Evolutionary conservation across 2,113 vertebrate species (phyloP).

Genomic region (Etheostoma spectabile): DNA sequence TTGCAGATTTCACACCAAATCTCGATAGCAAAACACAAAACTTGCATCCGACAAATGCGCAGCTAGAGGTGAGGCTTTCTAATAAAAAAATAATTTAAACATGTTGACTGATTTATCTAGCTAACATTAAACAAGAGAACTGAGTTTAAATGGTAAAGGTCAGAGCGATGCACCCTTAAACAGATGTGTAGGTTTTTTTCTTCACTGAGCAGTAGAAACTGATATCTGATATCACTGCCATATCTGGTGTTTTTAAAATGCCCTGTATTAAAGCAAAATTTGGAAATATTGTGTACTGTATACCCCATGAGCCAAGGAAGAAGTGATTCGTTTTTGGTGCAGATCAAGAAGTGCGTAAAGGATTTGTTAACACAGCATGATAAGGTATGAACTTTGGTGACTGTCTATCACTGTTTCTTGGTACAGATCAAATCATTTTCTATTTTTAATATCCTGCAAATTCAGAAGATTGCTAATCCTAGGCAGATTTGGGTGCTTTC

Average conservation of each 20-base stretch:
- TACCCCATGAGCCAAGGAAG: not conserved
- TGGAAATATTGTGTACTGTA: not conserved
- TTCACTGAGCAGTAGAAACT: not conserved
- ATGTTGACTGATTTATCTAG: slow-evolving; percentile 48
- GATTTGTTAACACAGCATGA: not conserved
- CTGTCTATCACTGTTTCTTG: not conserved
- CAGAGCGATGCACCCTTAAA: slow-evolving; percentile 5
- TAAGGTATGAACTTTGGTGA: not conserved
- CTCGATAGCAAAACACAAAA: slow-evolving; percentile 50
- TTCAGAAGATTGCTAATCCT: not conserved
- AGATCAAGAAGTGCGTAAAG: not conserved
- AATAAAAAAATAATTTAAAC: slow-evolving; percentile 31
- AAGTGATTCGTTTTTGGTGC: not conserved
- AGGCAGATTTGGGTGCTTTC: not conserved
- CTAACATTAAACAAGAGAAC: not conserved
- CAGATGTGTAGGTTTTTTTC: not conserved
- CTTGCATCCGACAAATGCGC: slow-evolving; percentile 31
- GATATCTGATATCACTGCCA: not conserved
- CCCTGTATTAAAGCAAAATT: not conserved
- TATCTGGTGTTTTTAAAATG: not conserved
- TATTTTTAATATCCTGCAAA: not conserved
- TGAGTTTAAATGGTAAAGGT: slow-evolving; percentile 31
- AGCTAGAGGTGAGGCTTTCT: slow-evolving; percentile 43
- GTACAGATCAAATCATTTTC: not conserved
- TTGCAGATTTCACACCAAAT: slow-evolving; percentile 57